Base-by-base conservation (phyloP, 2,888 invertebrate species). In the Abrostola tripartita region DNA sequence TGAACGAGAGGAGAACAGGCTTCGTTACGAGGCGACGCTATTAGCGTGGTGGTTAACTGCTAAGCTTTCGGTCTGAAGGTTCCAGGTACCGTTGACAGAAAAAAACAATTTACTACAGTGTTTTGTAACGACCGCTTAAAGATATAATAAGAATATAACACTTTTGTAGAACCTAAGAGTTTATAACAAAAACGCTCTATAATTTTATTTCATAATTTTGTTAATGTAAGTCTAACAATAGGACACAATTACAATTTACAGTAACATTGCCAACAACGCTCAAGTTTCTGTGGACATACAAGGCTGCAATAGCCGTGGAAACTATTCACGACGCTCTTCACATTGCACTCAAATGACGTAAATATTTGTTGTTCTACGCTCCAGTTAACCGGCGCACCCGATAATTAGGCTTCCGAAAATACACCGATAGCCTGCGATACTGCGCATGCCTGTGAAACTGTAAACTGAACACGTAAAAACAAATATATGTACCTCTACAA, bases 351-450 rank as follows among this genome's bases (percentile, higher is more conserved):
- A 74, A 79, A 78, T 77, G 79, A 62, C 59, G 68, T 54, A 79
- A 76, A 79, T 74, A 76, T 74, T 78, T 71, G 78, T 49, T 63
- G 49, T 59, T 63, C 40, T 52, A 66, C 79, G 75, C 70, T 74
- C 68, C 64, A 71, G 74, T 66, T 75, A 66, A 66, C 67, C 44
- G 44, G 50, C 63, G 66, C 71, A 61, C 51, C 74, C 65, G 59
- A 71, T 79, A 78, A 79, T 79, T 78, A 79, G 70, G 70, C 66
- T 68, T 71, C 61, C 76, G 56, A 75, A 69, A 75, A 75, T 68
- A 68, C 64, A 63, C 42, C 61, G 71, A 68, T 57, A 62, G 63
- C 57, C 51, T 24, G 24, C 24, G 24, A 24, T 24, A 24, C 24
- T 24, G 24, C 24, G 4, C 24, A 24, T 24, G 24, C 24, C 24